phyloP scores from a whole-genome alignment of 2,113 vertebrate genomes.

The Vulpes lagopus region DNA sequence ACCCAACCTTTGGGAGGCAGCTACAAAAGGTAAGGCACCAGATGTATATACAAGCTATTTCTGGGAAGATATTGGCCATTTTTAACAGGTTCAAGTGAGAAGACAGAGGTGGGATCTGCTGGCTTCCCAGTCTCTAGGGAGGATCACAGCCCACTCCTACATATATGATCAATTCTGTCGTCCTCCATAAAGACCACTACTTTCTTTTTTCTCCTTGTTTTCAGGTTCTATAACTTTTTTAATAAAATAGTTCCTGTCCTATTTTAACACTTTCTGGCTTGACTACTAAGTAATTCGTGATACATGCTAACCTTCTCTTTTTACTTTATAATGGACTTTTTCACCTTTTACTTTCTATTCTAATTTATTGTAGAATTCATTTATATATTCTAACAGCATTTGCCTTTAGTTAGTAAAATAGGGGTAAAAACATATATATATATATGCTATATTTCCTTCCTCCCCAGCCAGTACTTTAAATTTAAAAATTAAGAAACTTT shows the following conservation, averaged over 20 bases:
- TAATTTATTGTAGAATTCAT: background rate
- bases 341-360: background rate
- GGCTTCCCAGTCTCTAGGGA: background rate
- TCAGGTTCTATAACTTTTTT: background rate
- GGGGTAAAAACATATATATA: background rate
- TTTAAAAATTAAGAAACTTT: background rate
- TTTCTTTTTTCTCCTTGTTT: background rate
- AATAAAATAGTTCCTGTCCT: background rate
- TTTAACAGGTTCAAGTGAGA: background rate
- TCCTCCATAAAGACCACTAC: background rate
- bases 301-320: background rate
- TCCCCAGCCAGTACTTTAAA: background rate
- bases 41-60: background rate
- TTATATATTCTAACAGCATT: background rate
- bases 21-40: background rate
- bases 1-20: background rate
- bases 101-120: background rate
- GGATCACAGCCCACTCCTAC: background rate
- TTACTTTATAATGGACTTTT: background rate
- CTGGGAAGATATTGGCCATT: background rate
- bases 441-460: background rate
- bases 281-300: background rate
- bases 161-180: background rate
- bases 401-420: background rate
- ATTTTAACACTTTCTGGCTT: background rate